Base-by-base conservation (phyloP, 2,888 invertebrate species). In the Aethes cnicana region DNA sequence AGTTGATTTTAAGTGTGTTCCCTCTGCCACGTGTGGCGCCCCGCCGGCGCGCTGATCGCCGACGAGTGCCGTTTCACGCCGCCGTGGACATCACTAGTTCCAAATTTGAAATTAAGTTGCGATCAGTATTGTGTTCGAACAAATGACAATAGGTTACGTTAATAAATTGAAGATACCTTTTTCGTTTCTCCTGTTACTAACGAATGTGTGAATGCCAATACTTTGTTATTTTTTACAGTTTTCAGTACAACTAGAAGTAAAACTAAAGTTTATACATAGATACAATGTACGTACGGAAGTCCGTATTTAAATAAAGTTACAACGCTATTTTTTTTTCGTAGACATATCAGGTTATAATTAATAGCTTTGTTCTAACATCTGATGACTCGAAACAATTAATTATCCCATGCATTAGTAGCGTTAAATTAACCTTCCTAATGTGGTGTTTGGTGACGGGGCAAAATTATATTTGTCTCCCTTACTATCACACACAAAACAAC, bases 11-110 rank as follows among this genome's bases (percentile, higher is more conserved):
- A 14, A 6, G 39, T 46, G 52, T 62, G 26, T 12, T 79, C 80
- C 61, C 57, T 65, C 59, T 62, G 77, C 77, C 86, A 84, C 87
- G 86, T 81, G 84, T 78, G 88, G 67, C 86, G 59, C 75, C 88
- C 87, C 80, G 84, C 72, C 53, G 87, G 54, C 84, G 62, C 67
- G 64, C 44, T 84, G 85, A 88, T 86, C 82, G 85, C 72, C 70
- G 77, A 65, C 86, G 84, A 83, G 77, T 77, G 87, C 72, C 87
- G 79, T 65, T 84, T 85, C 69, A 80, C 78, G 81, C 78, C 75
- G 70, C 64, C 63, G 60, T 79, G 78, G 80, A 78, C 83, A 81
- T 56, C 74, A 75, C 77, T 75, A 75, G 66, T 68, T 65, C 67
- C 58, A 66, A 73, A 67, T 72, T 72, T 64, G 56, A 66, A 72